Base-by-base conservation (phyloP, 1,140 invertebrate species). In the Tetragnatha versicolor region DNA sequence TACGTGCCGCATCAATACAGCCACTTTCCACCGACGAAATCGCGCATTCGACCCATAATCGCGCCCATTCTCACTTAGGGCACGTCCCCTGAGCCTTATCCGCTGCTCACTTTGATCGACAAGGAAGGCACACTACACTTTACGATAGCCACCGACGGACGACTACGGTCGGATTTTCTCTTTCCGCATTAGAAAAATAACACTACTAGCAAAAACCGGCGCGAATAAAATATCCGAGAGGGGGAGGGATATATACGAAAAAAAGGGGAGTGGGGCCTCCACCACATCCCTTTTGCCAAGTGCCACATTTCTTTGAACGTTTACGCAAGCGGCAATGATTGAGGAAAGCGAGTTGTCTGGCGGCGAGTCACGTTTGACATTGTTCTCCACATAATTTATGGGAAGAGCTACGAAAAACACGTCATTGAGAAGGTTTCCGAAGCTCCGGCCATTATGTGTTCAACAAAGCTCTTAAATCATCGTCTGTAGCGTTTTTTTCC, bases 381-480 rank as follows among this genome's bases (percentile, higher is more conserved):
- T 79, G 76, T 79, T 79, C 76, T 68, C 35, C 51, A 29, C 27
- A 79, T 68, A 68, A 68, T 79, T 68, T 79, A 69, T 68, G 63
- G 49, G 76, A 69, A 29, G 75, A 66, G 53, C 29, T 61, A 69
- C 76, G 76, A 79, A 79, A 79, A 79, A 79, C 76, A 79, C 76
- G 76, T 79, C 76, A 79, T 39, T 68, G 63, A 58, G 76, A 68
- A 69, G 75, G 29, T 78, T n/a, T 78, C 75, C 55, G 61, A 61
- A 77, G 73, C 73, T 65, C 42, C 65, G 65, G 42, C 76, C 76
- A 79, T 79, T 79, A 79, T 79, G 76, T 79, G 76, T 51, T 79
- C 76, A 79, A 79, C 76, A 79, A 79, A 79, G 76, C 76, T 79
- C 76, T 69, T 79, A 79, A 79, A 79, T 79, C 76, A 79, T 79